These are phyloP conservation scores for Silurus lanzhouensis DNA, from an alignment of 2,797 vertebrate genomes.

Conservation along the genomic window DNA sequence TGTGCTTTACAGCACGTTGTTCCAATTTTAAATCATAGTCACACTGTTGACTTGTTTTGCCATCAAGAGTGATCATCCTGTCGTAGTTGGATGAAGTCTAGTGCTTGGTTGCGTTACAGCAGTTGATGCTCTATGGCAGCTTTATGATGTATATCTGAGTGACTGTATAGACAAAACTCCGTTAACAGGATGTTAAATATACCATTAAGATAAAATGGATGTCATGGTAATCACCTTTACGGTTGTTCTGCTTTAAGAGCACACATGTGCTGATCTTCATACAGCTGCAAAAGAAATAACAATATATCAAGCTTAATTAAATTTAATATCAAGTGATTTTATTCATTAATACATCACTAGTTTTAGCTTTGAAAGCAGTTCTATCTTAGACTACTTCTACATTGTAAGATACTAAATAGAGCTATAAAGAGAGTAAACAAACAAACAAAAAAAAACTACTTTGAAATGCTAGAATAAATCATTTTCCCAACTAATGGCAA, in stretches of 20 bases:
- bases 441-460: background rate
- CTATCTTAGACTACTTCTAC: background rate
- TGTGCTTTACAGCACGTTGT: constrained; percentile 69
- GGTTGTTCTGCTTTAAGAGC: constrained; percentile 36
- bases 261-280: constrained; percentile 18
- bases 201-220: constrained; percentile 2
- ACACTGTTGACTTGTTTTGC: constrained; percentile 43
- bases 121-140: background rate
- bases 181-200: background rate
- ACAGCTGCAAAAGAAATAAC: constrained; percentile 46
- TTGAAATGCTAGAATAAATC: background rate
- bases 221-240: constrained; percentile 14
- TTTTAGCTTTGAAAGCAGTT: background rate
- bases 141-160: constrained; percentile 1
- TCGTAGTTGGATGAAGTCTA: background rate
- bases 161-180: background rate
- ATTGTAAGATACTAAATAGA: background rate
- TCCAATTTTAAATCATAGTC: constrained; percentile 70
- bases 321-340: constrained; percentile 2
- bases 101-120: constrained; percentile 6
- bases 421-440: background rate
- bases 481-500: background rate
- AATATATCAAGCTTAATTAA: background rate
- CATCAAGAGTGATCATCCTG: constrained; percentile 63
- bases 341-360: background rate